These are phyloP conservation scores for Polia nebulosa DNA, from an alignment of 2,888 invertebrate species.

Conservation along the genomic window DNA sequence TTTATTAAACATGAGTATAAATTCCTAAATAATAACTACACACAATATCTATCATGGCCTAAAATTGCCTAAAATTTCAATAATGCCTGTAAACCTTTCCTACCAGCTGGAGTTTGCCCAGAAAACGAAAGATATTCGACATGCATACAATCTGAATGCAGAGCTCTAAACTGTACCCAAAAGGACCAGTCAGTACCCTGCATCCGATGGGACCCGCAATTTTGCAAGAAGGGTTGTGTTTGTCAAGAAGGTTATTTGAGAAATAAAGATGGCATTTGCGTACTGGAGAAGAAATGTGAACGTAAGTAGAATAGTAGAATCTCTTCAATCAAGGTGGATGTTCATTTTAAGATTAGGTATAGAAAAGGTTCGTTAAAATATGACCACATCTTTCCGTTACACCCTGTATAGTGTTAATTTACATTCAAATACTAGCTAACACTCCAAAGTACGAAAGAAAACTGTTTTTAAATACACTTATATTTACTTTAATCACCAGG, in stretches of 20 bases:
- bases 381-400: too few species aligned
- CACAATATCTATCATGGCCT: not conserved
- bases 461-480: too few species aligned
- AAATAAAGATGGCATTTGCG: slow-evolving; percentile 42
- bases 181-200: slow-evolving; percentile 55
- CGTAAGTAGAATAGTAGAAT: slow-evolving; percentile 29
- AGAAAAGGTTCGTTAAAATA: too few species aligned
- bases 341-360: too few species aligned
- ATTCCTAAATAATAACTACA: not conserved
- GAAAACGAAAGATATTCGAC: slow-evolving; percentile 61
- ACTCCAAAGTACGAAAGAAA: too few species aligned
- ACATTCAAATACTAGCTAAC: too few species aligned
- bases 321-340: not conserved
- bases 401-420: too few species aligned
- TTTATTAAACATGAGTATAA: not conserved
- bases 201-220: slow-evolving; percentile 21
- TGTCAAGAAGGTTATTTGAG: slow-evolving; percentile 50
- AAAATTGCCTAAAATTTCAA: not conserved
- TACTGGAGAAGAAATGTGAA: slow-evolving; percentile 40
- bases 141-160: slow-evolving; percentile 64
- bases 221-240: slow-evolving; percentile 46
- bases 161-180: slow-evolving; percentile 63
- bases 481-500: slow-evolving; percentile 36
- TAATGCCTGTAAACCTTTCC: not conserved
- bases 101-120: slow-evolving; percentile 56